These are phyloP conservation scores for Grus americana DNA, from an alignment of 2,113 vertebrate genomes.

Conservation along the genomic window DNA sequence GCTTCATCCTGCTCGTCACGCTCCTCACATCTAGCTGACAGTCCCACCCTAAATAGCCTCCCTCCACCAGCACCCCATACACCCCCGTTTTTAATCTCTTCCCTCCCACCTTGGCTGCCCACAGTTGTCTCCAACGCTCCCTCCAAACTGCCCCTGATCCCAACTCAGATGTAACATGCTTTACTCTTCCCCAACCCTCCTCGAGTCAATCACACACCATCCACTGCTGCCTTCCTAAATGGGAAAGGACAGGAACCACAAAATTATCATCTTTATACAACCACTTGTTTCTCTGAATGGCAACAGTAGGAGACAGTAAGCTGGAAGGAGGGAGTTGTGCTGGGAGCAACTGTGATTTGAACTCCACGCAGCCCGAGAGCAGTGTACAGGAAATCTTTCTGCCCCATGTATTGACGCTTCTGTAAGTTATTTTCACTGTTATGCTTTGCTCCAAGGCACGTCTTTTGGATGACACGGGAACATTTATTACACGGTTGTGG, in stretches of 20 bases:
- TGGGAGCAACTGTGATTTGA: neutral
- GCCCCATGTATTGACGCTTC: accelerated
- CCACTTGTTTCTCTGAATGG: neutral
- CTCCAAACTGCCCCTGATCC: neutral
- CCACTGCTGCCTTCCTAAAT: neutral
- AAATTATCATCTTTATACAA: neutral
- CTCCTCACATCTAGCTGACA: neutral
- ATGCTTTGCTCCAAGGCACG: neutral
- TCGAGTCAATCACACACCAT: neutral
- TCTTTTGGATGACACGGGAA: neutral
- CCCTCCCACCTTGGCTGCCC: neutral
- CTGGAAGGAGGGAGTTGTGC: neutral
- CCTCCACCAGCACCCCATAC: no score
- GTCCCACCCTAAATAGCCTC: neutral
- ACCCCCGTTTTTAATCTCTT: accelerated
- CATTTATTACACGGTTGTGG: neutral
- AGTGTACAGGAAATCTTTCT: accelerated
- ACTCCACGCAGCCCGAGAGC: accelerated
- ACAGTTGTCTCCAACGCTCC: accelerated
- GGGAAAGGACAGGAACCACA: neutral
- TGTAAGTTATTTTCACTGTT: neutral
- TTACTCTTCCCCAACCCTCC: neutral
- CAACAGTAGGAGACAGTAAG: neutral
- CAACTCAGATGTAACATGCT: accelerated
- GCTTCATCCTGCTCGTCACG: neutral